phyloP scores from a whole-genome alignment of 2,888 invertebrate species.

The Archips xylosteana region DNA sequence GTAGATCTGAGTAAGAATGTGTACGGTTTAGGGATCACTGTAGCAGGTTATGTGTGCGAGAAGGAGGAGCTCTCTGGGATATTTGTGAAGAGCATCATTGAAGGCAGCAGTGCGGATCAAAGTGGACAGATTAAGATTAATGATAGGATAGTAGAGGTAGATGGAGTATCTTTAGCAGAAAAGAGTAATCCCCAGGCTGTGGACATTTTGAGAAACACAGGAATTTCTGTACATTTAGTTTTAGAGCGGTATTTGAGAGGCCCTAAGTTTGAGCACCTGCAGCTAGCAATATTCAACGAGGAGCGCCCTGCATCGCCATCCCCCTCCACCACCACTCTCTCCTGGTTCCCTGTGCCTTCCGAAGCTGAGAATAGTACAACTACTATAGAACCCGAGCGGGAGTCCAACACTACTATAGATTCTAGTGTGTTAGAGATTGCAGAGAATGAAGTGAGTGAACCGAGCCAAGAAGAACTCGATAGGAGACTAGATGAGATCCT shows the following conservation, averaged over 20 bases:
- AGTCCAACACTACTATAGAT: slow-evolving; percentile 93
- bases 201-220: slow-evolving; percentile 97
- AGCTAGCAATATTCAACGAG: slow-evolving; percentile 91
- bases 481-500: slow-evolving; percentile 86
- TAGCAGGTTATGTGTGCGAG: slow-evolving; percentile 98
- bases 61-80: slow-evolving; percentile 99
- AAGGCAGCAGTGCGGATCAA: slow-evolving; percentile 97
- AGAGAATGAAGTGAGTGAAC: slow-evolving; percentile 79
- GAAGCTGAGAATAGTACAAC: slow-evolving; percentile 85
- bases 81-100: slow-evolving; percentile 99
- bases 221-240: slow-evolving; percentile 94
- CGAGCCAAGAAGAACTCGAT: slow-evolving; percentile 80
- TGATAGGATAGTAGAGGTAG: slow-evolving; percentile 98
- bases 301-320: slow-evolving; percentile 87
- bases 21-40: slow-evolving; percentile 97
- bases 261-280: slow-evolving; percentile 96
- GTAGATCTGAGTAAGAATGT: slow-evolving; percentile 96
- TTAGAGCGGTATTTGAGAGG: slow-evolving; percentile 97
- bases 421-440: slow-evolving; percentile 88
- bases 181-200: slow-evolving; percentile 99
- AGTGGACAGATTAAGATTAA: slow-evolving; percentile 97
- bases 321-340: slow-evolving; percentile 92
- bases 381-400: slow-evolving; percentile 91
- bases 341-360: slow-evolving; percentile 93
- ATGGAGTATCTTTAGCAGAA: slow-evolving; percentile 95